These are phyloP conservation scores for Ericerus pela DNA, from an alignment of 1,140 invertebrate species.

Conservation along the genomic window DNA sequence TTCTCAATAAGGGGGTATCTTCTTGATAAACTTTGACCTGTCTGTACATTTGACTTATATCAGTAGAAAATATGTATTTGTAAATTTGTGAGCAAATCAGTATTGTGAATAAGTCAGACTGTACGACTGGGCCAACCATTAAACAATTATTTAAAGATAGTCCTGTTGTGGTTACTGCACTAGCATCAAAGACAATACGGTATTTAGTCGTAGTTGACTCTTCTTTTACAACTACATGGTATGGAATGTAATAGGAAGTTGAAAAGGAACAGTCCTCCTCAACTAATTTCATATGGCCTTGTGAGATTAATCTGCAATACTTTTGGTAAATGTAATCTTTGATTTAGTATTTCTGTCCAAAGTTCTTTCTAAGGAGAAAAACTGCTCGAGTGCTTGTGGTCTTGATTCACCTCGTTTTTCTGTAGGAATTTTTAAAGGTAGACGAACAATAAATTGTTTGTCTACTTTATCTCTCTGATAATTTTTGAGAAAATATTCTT, in stretches of 20 bases:
- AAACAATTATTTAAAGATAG: conserved; percentile 24
- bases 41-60: conserved; percentile 25
- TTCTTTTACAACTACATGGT: conserved; percentile 16
- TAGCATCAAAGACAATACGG: conserved; percentile 30
- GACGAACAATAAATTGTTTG: neutral
- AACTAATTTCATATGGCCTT: neutral
- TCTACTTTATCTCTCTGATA: neutral
- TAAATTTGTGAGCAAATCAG: conserved; percentile 27
- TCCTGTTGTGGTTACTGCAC: conserved; percentile 21
- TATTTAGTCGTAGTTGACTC: conserved; percentile 22
- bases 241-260: conserved; percentile 13
- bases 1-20: conserved; percentile 26
- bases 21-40: conserved; percentile 17
- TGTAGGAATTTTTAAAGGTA: neutral
- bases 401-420: neutral
- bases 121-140: conserved; percentile 25
- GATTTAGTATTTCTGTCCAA: neutral
- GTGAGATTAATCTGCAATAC: neutral
- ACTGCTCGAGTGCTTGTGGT: neutral
- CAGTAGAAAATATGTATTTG: conserved; percentile 24
- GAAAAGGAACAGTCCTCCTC: too few species aligned
- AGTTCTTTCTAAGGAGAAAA: neutral
- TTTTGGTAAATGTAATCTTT: neutral
- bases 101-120: conserved; percentile 29
- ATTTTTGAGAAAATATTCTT: neutral